A percentile compares a stretch with the other conserved stretches of the same genome.
These are phyloP conservation scores for Chroicocephalus ridibundus DNA, from an alignment of 2,113 vertebrate genomes.

Conservation along the genomic window DNA sequence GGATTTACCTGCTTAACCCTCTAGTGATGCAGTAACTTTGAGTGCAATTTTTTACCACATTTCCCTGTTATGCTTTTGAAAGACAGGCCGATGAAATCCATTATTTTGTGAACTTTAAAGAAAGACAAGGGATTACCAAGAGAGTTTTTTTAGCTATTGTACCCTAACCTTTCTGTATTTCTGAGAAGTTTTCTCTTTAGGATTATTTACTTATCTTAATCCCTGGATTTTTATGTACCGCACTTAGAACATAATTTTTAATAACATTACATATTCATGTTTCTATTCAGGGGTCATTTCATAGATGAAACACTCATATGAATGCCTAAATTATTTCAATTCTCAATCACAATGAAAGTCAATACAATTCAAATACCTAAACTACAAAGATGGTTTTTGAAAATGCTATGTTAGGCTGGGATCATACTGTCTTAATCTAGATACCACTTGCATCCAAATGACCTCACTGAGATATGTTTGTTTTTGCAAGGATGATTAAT, in stretches of 20 bases:
- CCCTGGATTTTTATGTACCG: not conserved
- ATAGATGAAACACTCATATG: not conserved
- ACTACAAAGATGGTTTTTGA: not conserved
- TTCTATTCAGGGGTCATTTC: not conserved
- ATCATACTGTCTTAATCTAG: not conserved
- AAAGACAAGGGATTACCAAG: not conserved
- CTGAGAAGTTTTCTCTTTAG: not conserved
- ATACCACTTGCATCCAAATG: not conserved
- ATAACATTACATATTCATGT: not conserved
- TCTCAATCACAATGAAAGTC: not conserved
- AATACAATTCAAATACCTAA: not conserved
- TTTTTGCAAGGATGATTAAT: not conserved
- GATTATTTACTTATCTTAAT: not conserved
- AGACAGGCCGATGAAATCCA: accelerated
- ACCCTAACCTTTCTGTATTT: not conserved
- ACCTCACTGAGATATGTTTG: not conserved
- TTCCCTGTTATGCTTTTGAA: not conserved
- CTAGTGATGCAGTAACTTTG: not conserved
- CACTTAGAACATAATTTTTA: not conserved
- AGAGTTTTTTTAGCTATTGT: not conserved
- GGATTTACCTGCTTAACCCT: not conserved
- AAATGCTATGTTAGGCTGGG: not conserved
- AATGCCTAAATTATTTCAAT: not conserved
- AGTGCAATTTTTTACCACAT: not conserved
- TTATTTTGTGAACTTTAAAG: not conserved